Evolutionary conservation across 2,113 vertebrate species (phyloP), one percentile per base, ranked within the genome.

Genomic region (Siphamia tubifer): DNA sequence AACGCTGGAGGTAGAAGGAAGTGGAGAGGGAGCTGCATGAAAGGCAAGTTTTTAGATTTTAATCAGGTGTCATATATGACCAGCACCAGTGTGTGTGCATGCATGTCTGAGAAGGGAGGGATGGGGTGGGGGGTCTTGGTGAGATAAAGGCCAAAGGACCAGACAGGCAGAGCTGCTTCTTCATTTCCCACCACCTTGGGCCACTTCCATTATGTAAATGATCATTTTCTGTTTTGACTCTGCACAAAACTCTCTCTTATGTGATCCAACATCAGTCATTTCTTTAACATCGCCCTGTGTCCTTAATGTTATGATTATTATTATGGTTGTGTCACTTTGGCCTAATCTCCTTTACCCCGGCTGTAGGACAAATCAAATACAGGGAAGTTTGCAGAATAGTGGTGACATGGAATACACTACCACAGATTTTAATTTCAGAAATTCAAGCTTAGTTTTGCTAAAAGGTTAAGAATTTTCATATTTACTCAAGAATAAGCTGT

Each of bases 81-180:
- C 25, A 28, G 16, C 27, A 34, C 24, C 36, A 49, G 30, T 9
- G 15, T 16, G 42, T 45, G 15, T 47, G 10, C 30, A 30, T 48
- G 45, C 71, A 62, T 60, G 64, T 10, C 68, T n/a, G n/a, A n/a
- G n/a, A n/a, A n/a, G n/a, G 20, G 61, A 53, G 44, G 56, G 73
- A 74, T 75, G 54, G 12, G 27, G 56, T 43, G 40, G 53, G 52
- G 60, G 36, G 58, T 72, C 64, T 51, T 60, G 42, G 30, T 79
- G 53, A 78, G 57, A 54, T 74, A 65, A 64, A 68, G 74, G 80
- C 82, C 74, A 68, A 85, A 72, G 71, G 68, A 70, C 30, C 3
- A 31, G 40, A 68, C 11, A n/a, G n/a, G n/a, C n/a, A 73, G 47
- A 81, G 47, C 66, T 75, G n/a, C n/a, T n/a, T n/a, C n/a, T n/a